Evolutionary conservation across 2,113 vertebrate species (phyloP).

Genomic region (Mirounga angustirostris): DNA sequence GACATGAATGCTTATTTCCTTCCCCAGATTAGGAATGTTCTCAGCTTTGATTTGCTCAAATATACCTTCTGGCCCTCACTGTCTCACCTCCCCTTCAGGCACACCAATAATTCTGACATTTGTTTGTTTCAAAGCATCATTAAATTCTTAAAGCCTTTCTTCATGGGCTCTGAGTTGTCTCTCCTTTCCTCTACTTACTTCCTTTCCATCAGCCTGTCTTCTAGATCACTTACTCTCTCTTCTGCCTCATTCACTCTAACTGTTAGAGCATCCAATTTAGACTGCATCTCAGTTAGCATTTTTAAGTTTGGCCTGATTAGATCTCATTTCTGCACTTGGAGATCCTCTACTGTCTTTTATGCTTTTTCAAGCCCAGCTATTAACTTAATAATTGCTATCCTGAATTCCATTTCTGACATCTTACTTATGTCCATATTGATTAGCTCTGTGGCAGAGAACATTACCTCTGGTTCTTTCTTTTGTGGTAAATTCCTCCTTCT

Average conservation of each 20-base stretch:
- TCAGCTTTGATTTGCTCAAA: neutral
- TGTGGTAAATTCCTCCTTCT: neutral
- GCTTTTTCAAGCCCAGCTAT: neutral
- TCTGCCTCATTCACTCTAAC: neutral
- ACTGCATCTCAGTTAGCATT: neutral
- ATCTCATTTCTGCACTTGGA: neutral
- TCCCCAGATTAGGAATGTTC: neutral
- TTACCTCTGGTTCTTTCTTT: neutral
- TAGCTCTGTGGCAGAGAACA: neutral
- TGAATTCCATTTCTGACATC: neutral
- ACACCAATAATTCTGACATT: neutral
- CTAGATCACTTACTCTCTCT: neutral
- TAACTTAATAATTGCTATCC: neutral
- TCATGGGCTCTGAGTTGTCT: neutral
- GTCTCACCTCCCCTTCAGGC: neutral
- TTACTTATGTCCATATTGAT: neutral
- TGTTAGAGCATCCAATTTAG: neutral
- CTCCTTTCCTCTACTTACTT: neutral
- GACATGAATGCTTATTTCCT: neutral
- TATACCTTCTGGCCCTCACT: neutral
- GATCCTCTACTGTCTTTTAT: neutral
- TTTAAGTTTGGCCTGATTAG: neutral
- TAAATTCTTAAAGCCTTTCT: neutral
- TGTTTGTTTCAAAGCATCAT: neutral
- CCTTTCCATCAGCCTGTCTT: neutral